phyloP scores from a whole-genome alignment of 1,140 invertebrate species.

The Aleiodes sp. region DNA sequence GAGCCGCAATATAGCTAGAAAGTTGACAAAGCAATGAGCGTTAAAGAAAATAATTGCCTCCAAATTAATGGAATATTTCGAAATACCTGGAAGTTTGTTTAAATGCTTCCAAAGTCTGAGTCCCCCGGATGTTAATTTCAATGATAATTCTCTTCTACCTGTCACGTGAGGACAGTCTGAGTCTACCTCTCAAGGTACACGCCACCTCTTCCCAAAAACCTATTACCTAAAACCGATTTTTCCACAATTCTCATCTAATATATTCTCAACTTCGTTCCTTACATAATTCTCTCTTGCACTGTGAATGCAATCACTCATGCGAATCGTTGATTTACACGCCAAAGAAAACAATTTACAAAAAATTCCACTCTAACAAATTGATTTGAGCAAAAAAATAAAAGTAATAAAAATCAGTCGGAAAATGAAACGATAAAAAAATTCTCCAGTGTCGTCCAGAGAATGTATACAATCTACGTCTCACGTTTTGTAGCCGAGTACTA shows the following conservation, averaged over 20 bases:
- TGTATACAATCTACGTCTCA: not conserved
- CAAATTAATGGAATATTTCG: no score
- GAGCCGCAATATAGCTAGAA: not conserved
- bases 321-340: conserved; percentile 1
- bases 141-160: not conserved
- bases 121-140: no score
- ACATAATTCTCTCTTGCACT: conserved; percentile 21
- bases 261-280: not conserved
- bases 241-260: not conserved
- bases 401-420: not conserved
- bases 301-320: conserved; percentile 24
- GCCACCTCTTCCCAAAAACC: not conserved
- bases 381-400: not conserved
- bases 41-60: no score
- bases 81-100: not conserved
- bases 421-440: not conserved
- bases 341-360: not conserved
- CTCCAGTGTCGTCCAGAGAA: not conserved
- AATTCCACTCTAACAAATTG: not conserved
- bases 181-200: not conserved
- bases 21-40: no score
- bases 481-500: not conserved
- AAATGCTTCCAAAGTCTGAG: no score
- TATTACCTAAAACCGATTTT: no score
- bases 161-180: not conserved